A percentile compares a stretch with the other conserved stretches of the same genome.
These are phyloP conservation scores for Heterodera carotae DNA, from an alignment of 1,140 invertebrate species.

Conservation along the genomic window DNA sequence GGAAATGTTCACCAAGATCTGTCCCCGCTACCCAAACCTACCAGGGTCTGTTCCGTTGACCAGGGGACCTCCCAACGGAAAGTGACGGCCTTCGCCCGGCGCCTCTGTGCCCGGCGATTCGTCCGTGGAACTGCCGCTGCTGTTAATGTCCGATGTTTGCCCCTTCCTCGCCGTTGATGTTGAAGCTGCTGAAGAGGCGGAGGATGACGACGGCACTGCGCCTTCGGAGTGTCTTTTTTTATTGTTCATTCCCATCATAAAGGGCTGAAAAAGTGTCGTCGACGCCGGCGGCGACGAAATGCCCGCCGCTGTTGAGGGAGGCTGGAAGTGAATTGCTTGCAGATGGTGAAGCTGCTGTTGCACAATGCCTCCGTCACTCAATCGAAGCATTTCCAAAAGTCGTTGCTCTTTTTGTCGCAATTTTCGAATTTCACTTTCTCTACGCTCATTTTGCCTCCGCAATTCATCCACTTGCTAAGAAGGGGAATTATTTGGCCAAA, in stretches of 20 bases:
- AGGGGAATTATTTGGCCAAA: slow-evolving; percentile 4
- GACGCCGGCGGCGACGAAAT: background rate
- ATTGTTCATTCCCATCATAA: background rate
- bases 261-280: background rate
- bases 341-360: background rate
- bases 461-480: slow-evolving; percentile 41
- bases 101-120: background rate
- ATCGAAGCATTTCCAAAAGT: slow-evolving; percentile 7
- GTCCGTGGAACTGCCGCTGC: slow-evolving; percentile 2
- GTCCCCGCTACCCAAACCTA: slow-evolving; percentile 1
- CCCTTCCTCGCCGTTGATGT: background rate
- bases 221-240: background rate
- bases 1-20: too few relatives aligned
- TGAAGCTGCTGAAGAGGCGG: background rate
- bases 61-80: slow-evolving; percentile 1
- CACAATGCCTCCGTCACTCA: background rate
- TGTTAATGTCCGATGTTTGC: slow-evolving; percentile 2
- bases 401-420: slow-evolving; percentile 3
- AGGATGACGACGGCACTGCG: background rate
- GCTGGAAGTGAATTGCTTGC: background rate
- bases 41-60: slow-evolving; percentile 9
- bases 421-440: background rate
- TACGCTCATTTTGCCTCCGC: slow-evolving; percentile 39
- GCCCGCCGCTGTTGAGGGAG: slow-evolving; percentile 1
- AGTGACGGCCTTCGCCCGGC: background rate